Conservation (phyloP, 2,797 vertebrate genomes). For the Myiothlypis chrysogaster region DNA sequence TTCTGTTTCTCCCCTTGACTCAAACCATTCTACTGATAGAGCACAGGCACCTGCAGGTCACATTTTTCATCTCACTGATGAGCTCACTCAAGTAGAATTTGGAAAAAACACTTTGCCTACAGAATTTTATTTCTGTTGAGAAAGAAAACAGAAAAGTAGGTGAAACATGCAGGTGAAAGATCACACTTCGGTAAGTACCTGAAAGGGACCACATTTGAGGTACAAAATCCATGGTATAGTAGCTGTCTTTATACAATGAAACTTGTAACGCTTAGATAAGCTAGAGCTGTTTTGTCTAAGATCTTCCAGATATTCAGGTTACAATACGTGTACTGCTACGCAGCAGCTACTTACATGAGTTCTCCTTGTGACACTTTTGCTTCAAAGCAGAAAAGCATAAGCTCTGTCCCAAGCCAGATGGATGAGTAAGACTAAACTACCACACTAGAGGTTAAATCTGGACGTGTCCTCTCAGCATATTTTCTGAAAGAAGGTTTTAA, state of each 20-base stretch:
- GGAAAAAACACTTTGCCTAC: not conserved
- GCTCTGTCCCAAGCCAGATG: not conserved
- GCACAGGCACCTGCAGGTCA: not conserved
- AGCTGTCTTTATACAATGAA: not conserved
- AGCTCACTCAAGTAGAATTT: not conserved
- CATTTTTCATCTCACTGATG: not conserved
- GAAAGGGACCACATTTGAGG: not conserved
- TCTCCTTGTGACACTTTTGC: not conserved
- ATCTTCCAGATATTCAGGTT: not conserved
- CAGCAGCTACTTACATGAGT: not conserved
- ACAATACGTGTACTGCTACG: rapidly evolving
- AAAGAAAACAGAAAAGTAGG: not conserved
- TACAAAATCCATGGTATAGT: not conserved
- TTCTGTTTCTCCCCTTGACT: not conserved
- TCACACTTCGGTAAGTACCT: rapidly evolving
- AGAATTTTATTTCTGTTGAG: not conserved
- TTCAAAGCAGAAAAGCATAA: not conserved
- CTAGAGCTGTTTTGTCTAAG: not conserved
- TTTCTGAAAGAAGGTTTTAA: not conserved
- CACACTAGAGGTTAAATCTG: slow-evolving; percentile 6
- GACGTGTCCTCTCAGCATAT: not conserved
- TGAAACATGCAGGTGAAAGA: not conserved
- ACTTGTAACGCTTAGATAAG: rapidly evolving
- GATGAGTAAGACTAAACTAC: not conserved
- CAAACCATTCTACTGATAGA: not conserved